Evolutionary conservation across 1,140 invertebrate species (phyloP).

Genomic region (Rhizoglyphus robini): DNA sequence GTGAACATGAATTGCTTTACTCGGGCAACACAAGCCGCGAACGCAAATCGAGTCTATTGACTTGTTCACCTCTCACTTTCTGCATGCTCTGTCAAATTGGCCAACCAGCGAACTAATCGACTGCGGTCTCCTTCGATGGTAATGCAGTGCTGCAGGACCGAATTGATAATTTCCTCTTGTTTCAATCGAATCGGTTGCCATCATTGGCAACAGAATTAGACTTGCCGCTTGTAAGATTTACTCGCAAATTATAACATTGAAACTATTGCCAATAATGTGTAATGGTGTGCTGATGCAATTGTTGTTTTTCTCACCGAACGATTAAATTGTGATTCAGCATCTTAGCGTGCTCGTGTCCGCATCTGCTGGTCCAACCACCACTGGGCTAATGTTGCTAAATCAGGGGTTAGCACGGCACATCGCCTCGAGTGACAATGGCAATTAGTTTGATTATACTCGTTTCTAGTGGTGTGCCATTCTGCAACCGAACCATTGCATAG

Average conservation of each 20-base stretch:
- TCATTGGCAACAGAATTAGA: background rate
- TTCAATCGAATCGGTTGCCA: too few species aligned
- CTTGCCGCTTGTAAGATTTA: background rate
- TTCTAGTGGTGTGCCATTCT: background rate
- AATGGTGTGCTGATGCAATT: background rate
- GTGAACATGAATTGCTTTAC: too few species aligned
- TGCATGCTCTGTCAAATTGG: too few species aligned
- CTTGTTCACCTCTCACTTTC: too few species aligned
- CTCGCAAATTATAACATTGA: conserved; percentile 8
- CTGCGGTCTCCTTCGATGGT: too few species aligned
- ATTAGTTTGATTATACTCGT: background rate
- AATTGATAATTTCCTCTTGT: too few species aligned
- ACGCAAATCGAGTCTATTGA: too few species aligned
- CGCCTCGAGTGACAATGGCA: background rate
- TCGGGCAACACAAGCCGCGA: too few species aligned
- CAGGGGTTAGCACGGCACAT: conserved; percentile 2
- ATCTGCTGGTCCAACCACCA: background rate
- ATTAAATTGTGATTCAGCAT: conserved; percentile 4
- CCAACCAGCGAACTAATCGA: too few species aligned
- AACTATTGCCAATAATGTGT: background rate
- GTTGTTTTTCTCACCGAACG: background rate
- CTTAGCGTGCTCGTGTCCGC: background rate
- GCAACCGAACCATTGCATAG: too few species aligned
- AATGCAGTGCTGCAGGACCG: too few species aligned
- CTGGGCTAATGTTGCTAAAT: background rate